These are phyloP conservation scores for Hylaeus volcanicus DNA, from an alignment of 1,140 invertebrate genomes.

Conservation along the genomic window DNA sequence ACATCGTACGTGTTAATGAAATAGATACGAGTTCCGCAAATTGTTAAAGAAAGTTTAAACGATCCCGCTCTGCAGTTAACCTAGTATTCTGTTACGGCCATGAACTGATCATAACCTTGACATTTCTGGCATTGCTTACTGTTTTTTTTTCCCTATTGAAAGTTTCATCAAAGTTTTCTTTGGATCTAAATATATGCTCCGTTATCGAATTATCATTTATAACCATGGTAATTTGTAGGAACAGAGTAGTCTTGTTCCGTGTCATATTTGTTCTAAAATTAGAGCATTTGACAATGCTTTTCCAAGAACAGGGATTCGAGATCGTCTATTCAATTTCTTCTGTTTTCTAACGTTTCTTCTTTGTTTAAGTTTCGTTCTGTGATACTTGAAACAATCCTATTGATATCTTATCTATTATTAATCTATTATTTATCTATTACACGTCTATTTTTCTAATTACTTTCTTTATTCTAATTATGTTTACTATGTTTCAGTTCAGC, in stretches of 20 bases:
- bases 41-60: not conserved
- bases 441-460: no score
- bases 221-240: not conserved
- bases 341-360: not conserved
- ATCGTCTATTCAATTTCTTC: not conserved
- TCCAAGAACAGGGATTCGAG: conserved; percentile 16
- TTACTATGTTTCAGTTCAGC: conserved; percentile 86
- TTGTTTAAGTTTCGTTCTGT: not conserved
- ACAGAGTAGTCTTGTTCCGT: not conserved
- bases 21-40: not conserved
- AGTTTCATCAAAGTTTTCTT: not conserved
- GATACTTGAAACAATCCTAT: not conserved
- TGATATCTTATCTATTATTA: no score
- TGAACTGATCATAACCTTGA: conserved; percentile 57
- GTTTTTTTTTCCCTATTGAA: not conserved
- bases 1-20: no score
- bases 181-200: not conserved
- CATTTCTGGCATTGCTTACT: conserved; percentile 36
- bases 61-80: not conserved
- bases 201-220: conserved; percentile 4
- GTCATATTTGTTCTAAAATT: conserved; percentile 26
- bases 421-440: no score
- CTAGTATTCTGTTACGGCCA: not conserved
- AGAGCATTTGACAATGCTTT: conserved; percentile 27
- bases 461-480: conserved; percentile 19